Evolutionary conservation across 2,113 vertebrate species (phyloP).

Genomic region (Paramisgurnus dabryanus): DNA sequence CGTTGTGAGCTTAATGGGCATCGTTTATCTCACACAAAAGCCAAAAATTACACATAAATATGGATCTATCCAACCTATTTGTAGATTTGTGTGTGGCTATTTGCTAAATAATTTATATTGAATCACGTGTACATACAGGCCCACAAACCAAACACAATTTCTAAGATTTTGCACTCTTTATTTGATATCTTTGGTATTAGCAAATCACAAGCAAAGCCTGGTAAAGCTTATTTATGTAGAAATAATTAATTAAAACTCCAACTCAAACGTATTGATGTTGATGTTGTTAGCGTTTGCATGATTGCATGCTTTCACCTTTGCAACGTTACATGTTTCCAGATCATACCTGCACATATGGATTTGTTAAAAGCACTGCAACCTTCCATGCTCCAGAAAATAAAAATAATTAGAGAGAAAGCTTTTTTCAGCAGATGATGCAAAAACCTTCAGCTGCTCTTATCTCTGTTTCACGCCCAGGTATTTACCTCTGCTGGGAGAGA

Average conservation of each 20-base stretch:
- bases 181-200: too few relatives aligned
- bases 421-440: slow-evolving; percentile 55
- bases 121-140: too few relatives aligned
- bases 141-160: too few relatives aligned
- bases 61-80: neutral
- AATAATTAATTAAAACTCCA: neutral
- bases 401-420: slow-evolving; percentile 65
- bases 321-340: neutral
- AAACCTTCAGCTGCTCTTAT: slow-evolving; percentile 63
- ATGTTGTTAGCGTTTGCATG: neutral
- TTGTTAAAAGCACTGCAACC: neutral
- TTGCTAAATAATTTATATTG: too few relatives aligned
- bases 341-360: neutral
- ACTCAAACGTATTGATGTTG: neutral
- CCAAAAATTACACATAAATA: too few relatives aligned
- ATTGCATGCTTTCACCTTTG: neutral
- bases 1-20: too few relatives aligned
- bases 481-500: slow-evolving; percentile 66
- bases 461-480: slow-evolving; percentile 63
- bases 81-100: neutral
- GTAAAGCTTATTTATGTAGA: too few relatives aligned
- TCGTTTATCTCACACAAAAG: too few relatives aligned
- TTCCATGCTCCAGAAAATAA: slow-evolving; percentile 32
- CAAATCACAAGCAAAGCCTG: too few relatives aligned
- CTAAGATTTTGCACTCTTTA: too few relatives aligned